phyloP scores from a whole-genome alignment of 2,888 invertebrate species.

The Apodemia zela region DNA sequence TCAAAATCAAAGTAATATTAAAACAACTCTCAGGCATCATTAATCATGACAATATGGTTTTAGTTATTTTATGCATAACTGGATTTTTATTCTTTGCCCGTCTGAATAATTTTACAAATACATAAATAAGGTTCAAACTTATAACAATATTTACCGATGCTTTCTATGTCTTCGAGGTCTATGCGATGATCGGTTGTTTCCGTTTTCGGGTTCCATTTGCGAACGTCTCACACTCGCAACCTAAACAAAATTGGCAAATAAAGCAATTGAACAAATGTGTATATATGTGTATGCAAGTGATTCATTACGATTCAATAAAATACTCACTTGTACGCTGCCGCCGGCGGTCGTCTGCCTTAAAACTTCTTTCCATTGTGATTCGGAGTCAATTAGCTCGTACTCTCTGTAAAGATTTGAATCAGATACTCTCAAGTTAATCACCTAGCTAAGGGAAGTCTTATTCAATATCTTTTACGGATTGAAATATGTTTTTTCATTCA shows the following conservation, averaged over 20 bases:
- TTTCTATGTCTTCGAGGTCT: conserved; percentile 81
- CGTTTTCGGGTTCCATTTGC: conserved; percentile 69
- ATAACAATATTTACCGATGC: conserved; percentile 70
- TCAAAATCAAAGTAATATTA: too few species aligned
- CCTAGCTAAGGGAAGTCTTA: conserved; percentile 11
- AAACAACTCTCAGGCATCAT: too few species aligned
- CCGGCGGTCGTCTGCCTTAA: conserved; percentile 84
- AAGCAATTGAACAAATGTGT: neutral
- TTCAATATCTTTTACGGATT: conserved; percentile 20
- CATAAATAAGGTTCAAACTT: too few species aligned
- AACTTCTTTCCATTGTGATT: conserved; percentile 93
- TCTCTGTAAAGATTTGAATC: conserved; percentile 55
- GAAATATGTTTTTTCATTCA: neutral
- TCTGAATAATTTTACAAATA: too few species aligned
- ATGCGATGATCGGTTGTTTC: conserved; percentile 80
- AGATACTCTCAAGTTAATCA: conserved; percentile 22
- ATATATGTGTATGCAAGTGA: neutral
- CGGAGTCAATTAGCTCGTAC: conserved; percentile 91
- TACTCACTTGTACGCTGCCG: conserved; percentile 69
- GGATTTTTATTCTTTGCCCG: too few species aligned
- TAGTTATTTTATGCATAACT: too few species aligned
- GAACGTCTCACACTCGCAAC: conserved; percentile 86
- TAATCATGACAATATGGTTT: too few species aligned
- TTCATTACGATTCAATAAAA: conserved; percentile 24
- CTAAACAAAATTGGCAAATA: conserved; percentile 48